phyloP scores from a whole-genome alignment of 1,140 invertebrate species.

The Matsumurasca onukii region DNA sequence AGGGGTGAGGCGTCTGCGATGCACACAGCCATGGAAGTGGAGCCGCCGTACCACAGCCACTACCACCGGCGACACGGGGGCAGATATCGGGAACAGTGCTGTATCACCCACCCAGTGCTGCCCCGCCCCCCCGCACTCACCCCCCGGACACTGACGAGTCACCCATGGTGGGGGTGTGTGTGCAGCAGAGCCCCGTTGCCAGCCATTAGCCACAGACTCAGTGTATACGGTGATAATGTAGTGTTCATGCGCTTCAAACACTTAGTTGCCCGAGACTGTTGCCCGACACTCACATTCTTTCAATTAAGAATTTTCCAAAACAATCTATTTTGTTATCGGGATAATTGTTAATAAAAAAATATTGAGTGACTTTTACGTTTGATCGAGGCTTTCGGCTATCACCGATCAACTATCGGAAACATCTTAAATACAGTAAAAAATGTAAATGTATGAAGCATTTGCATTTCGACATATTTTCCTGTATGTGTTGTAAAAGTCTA shows the following conservation, averaged over 20 bases:
- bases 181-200: slow-evolving; percentile 77
- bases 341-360: too few relatives aligned
- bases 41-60: slow-evolving; percentile 28
- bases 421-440: too few relatives aligned
- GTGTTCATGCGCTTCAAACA: not conserved
- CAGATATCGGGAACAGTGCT: not conserved
- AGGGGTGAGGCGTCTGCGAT: not conserved
- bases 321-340: too few relatives aligned
- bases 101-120: slow-evolving; percentile 2
- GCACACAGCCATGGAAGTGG: slow-evolving; percentile 28
- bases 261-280: not conserved
- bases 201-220: slow-evolving; percentile 54
- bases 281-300: not conserved
- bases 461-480: too few relatives aligned
- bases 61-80: slow-evolving; percentile 6
- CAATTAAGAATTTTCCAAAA: too few relatives aligned
- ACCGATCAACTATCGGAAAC: too few relatives aligned
- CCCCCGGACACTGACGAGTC: slow-evolving; percentile 58
- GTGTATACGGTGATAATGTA: not conserved
- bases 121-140: not conserved
- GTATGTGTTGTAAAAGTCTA: too few relatives aligned
- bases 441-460: too few relatives aligned
- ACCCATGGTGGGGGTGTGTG: slow-evolving; percentile 82
- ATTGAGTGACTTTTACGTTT: too few relatives aligned
- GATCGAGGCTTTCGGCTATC: too few relatives aligned